Conservation (phyloP, 2,113 vertebrate species). For the Hucho hucho region DNA sequence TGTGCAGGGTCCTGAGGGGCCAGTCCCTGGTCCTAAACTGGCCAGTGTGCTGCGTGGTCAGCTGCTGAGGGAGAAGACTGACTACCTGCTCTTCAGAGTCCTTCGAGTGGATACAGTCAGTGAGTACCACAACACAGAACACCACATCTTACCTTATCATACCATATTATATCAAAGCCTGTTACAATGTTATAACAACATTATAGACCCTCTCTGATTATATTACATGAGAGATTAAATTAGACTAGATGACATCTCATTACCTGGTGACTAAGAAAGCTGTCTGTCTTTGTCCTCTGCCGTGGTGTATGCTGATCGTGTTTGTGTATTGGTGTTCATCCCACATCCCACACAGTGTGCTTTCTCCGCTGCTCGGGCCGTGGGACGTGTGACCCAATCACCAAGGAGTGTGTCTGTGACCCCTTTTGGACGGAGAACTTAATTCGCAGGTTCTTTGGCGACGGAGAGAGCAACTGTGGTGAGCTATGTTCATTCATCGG, state of each 20-base stretch:
- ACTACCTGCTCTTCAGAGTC: slow-evolving; percentile 86
- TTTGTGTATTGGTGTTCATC: background rate
- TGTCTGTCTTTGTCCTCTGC: no score
- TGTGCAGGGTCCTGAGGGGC: slow-evolving; percentile 72
- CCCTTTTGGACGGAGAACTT: slow-evolving; percentile 89
- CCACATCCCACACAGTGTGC: slow-evolving; percentile 70
- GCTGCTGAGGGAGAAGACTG: slow-evolving; percentile 81
- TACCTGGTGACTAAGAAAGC: no score
- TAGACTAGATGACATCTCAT: no score
- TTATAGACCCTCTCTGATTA: no score
- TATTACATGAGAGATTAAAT: no score
- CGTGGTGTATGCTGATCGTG: background rate
- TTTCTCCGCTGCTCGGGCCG: slow-evolving; percentile 84
- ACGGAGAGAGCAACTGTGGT: slow-evolving; percentile 89
- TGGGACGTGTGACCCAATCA: slow-evolving; percentile 87
- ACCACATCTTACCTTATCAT: background rate
- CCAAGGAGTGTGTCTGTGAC: slow-evolving; percentile 85
- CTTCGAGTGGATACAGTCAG: slow-evolving; percentile 84
- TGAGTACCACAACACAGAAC: slow-evolving; percentile 54
- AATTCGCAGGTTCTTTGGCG: slow-evolving; percentile 76
- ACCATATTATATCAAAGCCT: background rate
- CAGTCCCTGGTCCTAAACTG: slow-evolving; percentile 75
- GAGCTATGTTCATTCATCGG: slow-evolving; percentile 38
- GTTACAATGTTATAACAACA: no score
- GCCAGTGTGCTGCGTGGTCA: slow-evolving; percentile 72